Base-by-base conservation (phyloP, 2,113 vertebrate species). In the Sardina pilchardus region DNA sequence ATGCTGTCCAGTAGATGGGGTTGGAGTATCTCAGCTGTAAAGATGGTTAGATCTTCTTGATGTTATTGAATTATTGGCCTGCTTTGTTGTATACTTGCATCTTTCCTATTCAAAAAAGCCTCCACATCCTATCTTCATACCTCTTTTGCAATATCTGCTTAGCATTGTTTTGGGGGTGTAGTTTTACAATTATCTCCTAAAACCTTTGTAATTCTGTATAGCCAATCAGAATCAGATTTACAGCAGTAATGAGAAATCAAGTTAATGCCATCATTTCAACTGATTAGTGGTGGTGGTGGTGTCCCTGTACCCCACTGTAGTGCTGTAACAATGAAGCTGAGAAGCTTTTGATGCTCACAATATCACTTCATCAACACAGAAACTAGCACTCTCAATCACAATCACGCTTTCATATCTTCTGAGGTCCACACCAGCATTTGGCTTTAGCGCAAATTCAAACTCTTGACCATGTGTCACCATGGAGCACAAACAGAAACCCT, bases 11-110 rank as follows among this genome's bases (percentile, higher is more conserved):
- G 63, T 8, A 78, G 71, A 78, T 78, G 71, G 71, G 71, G 36
- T 30, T 36, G 59, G 59, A n/a, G 71, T 78, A 78, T 36, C 71
- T 78, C 30, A 16, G 14, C 71, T 78, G 71, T 78, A 78, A 78
- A 34, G 71, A 78, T 34, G 21, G 71, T 12, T 36, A 71, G 26
- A 3, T 78, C 71, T 63, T 24, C 59, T 36, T 78, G 12, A 30
- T 63, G 21, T 63, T 21, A n/a, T 6, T 34, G 63, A 71, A 30
- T 34, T 12, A 78, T 78, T 14, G 14, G 26, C 3, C 21, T 59
- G 53, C 21, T 78, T 34, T 36, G 71, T 16, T 78, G 14, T 17
- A 17, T 36, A 78, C 16, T 71, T 34, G 63, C 26, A 34, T 12
- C n/a, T 26, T 30, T 17, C 14, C 63, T 10, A 30, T 30, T 34